phyloP scores from a whole-genome alignment of 2,113 vertebrate species.

The Hoplias malabaricus region DNA sequence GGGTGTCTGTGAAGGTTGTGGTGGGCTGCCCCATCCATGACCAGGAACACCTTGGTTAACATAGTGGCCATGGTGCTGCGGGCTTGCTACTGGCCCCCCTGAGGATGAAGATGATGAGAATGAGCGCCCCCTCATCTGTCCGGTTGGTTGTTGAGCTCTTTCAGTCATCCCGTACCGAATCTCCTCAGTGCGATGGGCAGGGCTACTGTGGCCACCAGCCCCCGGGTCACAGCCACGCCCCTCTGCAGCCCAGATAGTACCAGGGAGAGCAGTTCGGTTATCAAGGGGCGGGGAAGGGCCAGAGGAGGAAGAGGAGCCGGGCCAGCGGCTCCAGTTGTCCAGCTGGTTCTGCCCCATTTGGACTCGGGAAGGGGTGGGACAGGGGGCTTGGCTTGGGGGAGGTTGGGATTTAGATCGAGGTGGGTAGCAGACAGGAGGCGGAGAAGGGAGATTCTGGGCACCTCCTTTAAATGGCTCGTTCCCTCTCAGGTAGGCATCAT shows the following conservation, averaged over 20 bases:
- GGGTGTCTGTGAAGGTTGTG: conserved; percentile 53
- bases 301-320: conserved; percentile 66
- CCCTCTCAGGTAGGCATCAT: conserved; percentile 94
- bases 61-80: conserved; percentile 62
- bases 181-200: conserved; percentile 74
- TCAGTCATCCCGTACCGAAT: conserved; percentile 77
- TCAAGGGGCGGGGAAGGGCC: conserved; percentile 73
- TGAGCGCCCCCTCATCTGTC: conserved; percentile 71
- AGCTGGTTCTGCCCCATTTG: conserved; percentile 73
- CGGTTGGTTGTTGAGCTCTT: conserved; percentile 61
- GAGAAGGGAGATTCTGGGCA: conserved; percentile 89
- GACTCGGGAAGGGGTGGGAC: conserved; percentile 54
- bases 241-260: conserved; percentile 68
- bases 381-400: conserved; percentile 54
- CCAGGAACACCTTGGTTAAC: conserved; percentile 64
- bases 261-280: conserved; percentile 59
- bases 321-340: conserved; percentile 76
- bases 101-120: conserved; percentile 78
- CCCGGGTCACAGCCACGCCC: conserved; percentile 61
- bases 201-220: conserved; percentile 73
- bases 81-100: conserved; percentile 64
- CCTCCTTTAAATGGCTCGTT: conserved; percentile 87
- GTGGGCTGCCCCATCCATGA: conserved; percentile 70
- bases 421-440: conserved; percentile 87
- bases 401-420: conserved; percentile 76